Evolutionary conservation across 30 jellyfish, hydroid and myxozoan genomes (phyloP).

Genomic region (Phacellophora camtschatica): DNA sequence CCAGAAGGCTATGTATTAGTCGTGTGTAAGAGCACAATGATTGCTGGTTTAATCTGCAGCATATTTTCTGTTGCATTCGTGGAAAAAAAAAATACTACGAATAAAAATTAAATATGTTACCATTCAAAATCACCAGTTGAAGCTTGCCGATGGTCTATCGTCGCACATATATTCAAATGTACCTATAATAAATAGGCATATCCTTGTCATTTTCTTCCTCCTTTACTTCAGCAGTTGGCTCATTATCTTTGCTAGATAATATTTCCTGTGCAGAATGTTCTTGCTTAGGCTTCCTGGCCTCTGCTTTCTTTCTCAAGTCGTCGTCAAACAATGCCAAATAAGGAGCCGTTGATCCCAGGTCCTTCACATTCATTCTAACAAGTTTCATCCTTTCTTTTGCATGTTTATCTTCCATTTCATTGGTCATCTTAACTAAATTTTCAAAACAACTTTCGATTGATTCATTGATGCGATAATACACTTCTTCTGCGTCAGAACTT

Average conservation of each 20-base stretch:
- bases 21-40: too few species aligned
- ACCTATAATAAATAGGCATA: constrained; percentile 18
- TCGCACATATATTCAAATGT: too few species aligned
- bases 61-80: too few species aligned
- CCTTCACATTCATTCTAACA: constrained; percentile 12
- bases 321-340: constrained; percentile 11
- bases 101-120: too few species aligned
- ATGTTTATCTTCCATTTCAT: constrained; percentile 1
- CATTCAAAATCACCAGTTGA: too few species aligned
- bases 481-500: not conserved
- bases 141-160: too few species aligned
- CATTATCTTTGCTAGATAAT: not conserved
- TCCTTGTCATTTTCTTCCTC: constrained; percentile 5
- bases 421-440: not conserved
- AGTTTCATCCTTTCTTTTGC: constrained; percentile 1
- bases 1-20: too few species aligned
- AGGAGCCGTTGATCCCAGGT: constrained; percentile 12
- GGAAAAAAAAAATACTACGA: too few species aligned
- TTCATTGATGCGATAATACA: not conserved
- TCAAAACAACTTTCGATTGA: not conserved
- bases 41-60: too few species aligned
- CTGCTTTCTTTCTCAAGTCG: not conserved
- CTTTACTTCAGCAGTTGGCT: too few species aligned
- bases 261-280: not conserved
- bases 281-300: not conserved